Evolutionary conservation across 2,888 invertebrate species (phyloP), one percentile per base, ranked within the genome.

Genomic region (Altica lythri): DNA sequence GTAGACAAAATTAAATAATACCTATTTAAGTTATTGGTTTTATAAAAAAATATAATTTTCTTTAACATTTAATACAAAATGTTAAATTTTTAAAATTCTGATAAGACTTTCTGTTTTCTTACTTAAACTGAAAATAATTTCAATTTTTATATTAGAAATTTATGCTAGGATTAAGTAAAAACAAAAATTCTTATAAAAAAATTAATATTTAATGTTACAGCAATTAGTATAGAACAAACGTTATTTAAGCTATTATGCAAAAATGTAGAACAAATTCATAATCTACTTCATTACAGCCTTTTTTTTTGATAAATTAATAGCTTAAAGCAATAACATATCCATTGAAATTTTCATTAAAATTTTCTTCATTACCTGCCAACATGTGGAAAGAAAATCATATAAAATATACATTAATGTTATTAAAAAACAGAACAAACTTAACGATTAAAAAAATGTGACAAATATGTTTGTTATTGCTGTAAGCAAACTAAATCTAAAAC

Each of bases 281-380:
- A 48, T 37, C 48, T 53, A 53, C 14, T 45, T 48, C 48, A 53
- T 53, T 53, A 53, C 53, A 53, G 53, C 53, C 53, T 53, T 53
- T 43, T 29, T 43, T 48, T 48, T 53, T 53, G 47, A 53, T 43
- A 53, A 53, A 53, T 46, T 32, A 49, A 49, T 50, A 14, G 34
- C 19, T 37, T 40, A 52, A 34, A 51, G 30, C 25, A 44, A 53
- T 49, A 46, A 50, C 45, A 50, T 40, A 45, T 51, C 37, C 40
- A 51, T 43, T 19, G n/a, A n/a, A 38, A 18, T 30, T 25, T 5
- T 43, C 19, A 30, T 30, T 8, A 22, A 5, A 5, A 22, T 22
- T 22, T 6, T 4, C 6, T 22, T 5, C 8, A 5, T 22, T n/a
- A n/a, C n/a, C 22, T 22, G 22, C 22, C 22, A 22, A 22, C 8